Base-by-base conservation (phyloP, 2,113 vertebrate genomes). In the Drymodes brunneopygia region DNA sequence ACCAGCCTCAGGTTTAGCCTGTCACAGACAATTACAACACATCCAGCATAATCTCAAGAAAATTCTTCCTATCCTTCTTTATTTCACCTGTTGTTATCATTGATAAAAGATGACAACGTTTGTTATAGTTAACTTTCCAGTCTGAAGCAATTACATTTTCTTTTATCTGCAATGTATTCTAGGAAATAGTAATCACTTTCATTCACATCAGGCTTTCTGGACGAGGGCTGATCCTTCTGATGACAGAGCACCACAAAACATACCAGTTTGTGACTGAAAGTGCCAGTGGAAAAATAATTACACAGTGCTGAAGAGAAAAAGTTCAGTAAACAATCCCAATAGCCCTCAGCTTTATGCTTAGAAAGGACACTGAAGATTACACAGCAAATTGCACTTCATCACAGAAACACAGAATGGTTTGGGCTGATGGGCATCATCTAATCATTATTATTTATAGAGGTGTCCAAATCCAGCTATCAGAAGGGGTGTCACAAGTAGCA, bases 101-200 rank as follows among this genome's bases (percentile, higher is more conserved):
- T 96, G 92, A 96, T 90, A 94, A 94, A 93, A 94, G 67, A 95
- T 88, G 78, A 88, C 92, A 96, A 78, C 42, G 90, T 94, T 94
- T 91, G 71, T 90, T 93, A 94, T 64, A 64, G 71, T 95, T 96
- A 94, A 73, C 74, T 92, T 93, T 86, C 47, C 60, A 77, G 67
- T 92, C 92, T 83, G 71, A 92, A 92, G 58, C 71, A 66, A 93
- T 95, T 90, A 91, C 28, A 47, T 54, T 85, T 72, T 91, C 77
- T 82, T 87, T 94, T 90, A 51, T 81, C 83, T 85, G 50, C 53
- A 79, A 19, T 25, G 70, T 36, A 36, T 90, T 91, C 69, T n/a
- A 94, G 71, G 89, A 95, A 95, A 91, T 2, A 73, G 87, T 44
- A 66, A 94, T 83, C 62, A 69, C 54, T 88, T 96, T n/a, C 54